Conservation (phyloP, 1,140 invertebrate species). For the Oryzaephilus surinamensis region DNA sequence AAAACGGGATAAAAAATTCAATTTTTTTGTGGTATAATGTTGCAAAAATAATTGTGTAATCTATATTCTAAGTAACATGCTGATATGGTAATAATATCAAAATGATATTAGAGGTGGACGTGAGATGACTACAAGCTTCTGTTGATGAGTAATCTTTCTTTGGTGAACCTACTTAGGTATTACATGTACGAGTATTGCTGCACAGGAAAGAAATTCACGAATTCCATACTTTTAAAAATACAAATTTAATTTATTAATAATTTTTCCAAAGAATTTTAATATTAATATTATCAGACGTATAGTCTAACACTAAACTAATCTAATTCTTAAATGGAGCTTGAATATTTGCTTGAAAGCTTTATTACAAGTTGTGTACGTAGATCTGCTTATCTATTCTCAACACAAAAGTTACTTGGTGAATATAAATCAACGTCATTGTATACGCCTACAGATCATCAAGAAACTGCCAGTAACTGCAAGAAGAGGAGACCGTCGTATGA, state of each 20-base stretch:
- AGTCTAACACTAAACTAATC: too few species aligned
- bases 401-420: conserved; percentile 22
- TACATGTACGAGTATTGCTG: too few species aligned
- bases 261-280: conserved; percentile 4
- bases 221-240: too few species aligned
- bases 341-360: too few species aligned
- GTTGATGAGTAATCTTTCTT: conserved; percentile 16
- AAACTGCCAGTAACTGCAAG: conserved; percentile 8
- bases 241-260: too few species aligned
- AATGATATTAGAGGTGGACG: conserved; percentile 31
- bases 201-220: too few species aligned
- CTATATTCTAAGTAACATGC: conserved; percentile 30
- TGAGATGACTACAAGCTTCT: conserved; percentile 19
- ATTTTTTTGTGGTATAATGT: conserved; percentile 18
- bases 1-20: conserved; percentile 12
- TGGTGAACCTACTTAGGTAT: too few species aligned
- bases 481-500: too few species aligned
- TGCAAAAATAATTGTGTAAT: conserved; percentile 28
- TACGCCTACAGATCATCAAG: conserved; percentile 11
- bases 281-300: too few species aligned
- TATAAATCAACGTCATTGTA: conserved; percentile 27
- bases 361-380: too few species aligned
- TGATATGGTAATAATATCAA: conserved; percentile 35
- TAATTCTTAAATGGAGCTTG: too few species aligned
- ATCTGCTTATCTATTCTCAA: conserved; percentile 19